These are phyloP conservation scores for Caranx ignobilis DNA, from an alignment of 2,113 vertebrate genomes.

Conservation along the genomic window DNA sequence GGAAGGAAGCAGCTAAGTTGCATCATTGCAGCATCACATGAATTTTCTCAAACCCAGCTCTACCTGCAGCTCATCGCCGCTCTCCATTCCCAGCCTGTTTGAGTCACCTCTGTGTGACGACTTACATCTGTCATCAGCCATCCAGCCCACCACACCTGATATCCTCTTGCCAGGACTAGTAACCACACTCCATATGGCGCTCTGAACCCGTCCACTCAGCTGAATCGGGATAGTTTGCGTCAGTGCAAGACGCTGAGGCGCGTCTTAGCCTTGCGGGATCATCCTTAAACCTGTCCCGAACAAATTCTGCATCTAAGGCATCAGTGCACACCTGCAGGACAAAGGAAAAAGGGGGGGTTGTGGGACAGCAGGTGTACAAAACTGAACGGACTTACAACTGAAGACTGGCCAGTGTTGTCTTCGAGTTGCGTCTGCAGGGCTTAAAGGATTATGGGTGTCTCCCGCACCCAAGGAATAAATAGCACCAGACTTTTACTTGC, in stretches of 20 bases:
- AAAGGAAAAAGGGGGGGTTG: conserved; percentile 20
- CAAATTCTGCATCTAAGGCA: conserved; percentile 16
- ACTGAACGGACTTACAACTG: conserved; percentile 43
- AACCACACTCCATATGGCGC: conserved; percentile 3
- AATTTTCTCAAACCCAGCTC: not conserved
- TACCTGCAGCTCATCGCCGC: not conserved
- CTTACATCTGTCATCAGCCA: conserved; percentile 7
- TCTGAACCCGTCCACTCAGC: conserved; percentile 7
- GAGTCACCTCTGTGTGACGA: conserved; percentile 10
- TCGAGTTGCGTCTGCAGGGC: conserved; percentile 48
- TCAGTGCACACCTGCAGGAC: not conserved
- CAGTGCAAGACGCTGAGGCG: conserved; percentile 3
- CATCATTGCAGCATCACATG: not conserved
- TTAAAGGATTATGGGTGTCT: conserved; percentile 71
- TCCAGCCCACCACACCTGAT: not conserved
- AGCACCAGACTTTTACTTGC: conserved; percentile 62
- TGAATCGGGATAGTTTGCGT: not conserved
- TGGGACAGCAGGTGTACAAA: conserved; percentile 44
- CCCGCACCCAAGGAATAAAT: conserved; percentile 55
- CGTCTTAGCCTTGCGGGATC: not conserved
- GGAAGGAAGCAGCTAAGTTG: not conserved
- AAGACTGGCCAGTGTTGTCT: not conserved
- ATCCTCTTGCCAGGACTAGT: conserved; percentile 1
- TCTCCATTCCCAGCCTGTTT: not conserved
- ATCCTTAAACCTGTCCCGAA: conserved; percentile 28